Percentiles rank a stretch among this genome's conserved stretches.
Conservation (phyloP, 2,888 invertebrate genomes). For the Zootermopsis nevadensis region DNA sequence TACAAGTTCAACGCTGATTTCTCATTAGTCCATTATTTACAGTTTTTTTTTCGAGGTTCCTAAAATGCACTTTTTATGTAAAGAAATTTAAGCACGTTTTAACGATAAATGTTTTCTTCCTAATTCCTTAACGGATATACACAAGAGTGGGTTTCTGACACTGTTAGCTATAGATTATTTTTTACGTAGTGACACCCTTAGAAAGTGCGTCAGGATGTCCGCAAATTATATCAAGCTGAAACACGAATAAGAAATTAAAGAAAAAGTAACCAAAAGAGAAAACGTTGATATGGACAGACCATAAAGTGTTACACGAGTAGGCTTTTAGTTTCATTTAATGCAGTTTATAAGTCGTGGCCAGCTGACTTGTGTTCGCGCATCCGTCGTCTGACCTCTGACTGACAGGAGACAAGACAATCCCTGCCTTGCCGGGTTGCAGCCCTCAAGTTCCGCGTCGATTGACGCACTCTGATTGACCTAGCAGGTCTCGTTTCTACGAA, state of each 20-base stretch:
- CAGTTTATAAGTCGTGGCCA: conserved; percentile 45
- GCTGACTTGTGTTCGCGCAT: conserved; percentile 34
- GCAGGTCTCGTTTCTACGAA: conserved; percentile 8
- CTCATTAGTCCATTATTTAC: too few species aligned
- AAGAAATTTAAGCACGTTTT: too few species aligned
- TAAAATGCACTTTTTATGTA: too few species aligned
- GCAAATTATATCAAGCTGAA: conserved; percentile 1
- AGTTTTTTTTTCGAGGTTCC: too few species aligned
- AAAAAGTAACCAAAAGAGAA: neutral
- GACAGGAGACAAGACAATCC: conserved; percentile 2
- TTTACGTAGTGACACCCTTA: too few species aligned
- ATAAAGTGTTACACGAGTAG: conserved; percentile 43
- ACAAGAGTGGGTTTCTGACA: too few species aligned
- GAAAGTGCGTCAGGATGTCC: neutral
- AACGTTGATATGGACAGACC: conserved; percentile 17
- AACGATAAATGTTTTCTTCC: too few species aligned
- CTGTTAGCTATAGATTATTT: too few species aligned
- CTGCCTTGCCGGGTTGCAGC: neutral
- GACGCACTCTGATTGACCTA: conserved; percentile 1
- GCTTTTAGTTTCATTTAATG: conserved; percentile 48
- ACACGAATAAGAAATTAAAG: neutral
- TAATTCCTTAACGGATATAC: too few species aligned
- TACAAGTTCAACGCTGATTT: too few species aligned
- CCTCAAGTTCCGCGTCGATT: neutral
- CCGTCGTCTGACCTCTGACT: conserved; percentile 33